Evolutionary conservation across 2,113 vertebrate species (phyloP), one percentile per base, ranked within the genome.

Genomic region (Physeter macrocephalus): DNA sequence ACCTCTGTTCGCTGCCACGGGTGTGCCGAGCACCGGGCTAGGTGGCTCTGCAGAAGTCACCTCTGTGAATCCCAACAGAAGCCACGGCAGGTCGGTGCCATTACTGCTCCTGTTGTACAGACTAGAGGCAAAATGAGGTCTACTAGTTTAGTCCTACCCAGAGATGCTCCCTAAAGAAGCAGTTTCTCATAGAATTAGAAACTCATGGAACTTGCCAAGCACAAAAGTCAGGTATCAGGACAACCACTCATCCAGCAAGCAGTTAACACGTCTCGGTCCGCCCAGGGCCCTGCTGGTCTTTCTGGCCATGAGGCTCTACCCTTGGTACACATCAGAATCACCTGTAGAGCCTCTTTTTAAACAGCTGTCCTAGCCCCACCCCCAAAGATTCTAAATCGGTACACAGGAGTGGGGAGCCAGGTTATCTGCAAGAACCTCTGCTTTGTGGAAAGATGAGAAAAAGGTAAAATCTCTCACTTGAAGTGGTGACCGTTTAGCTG

Each of bases 21-120:
- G 2, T 2, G 8, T 13, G 43, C 57, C 8, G 31, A 31, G n/a
- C n/a, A 12, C 11, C 21, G 46, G 77, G 59, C 39, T 1, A 14
- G 17, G 52, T 2, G 49, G 15, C 61, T 39, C 41, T 17, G 34
- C 34, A 31, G 29, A 66, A 25, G 39, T 21, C 69, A 10, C 12
- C 36, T 43, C 64, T 15, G 36, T 25, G 54, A 52, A 14, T 39
- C 39, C 39, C 57, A 25, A 41, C 18, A 66, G 64, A 71, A 46
- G 52, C 36, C 29, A 23, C 0, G 0, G 41, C 39, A 80, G 21
- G 31, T 3, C 0, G 2, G 8, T 3, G 11, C 15, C 39, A 1
- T 23, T 1, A 43, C 59, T 25, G 21, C 15, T 27, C 10, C 43
- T 31, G 52, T 10, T 34, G 25, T 8, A 89, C 3, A 75, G 7